A percentile compares a stretch with the other conserved stretches of the same genome.
phyloP scores from a whole-genome alignment of 1,140 invertebrate genomes.

The Habropoda laboriosa region DNA sequence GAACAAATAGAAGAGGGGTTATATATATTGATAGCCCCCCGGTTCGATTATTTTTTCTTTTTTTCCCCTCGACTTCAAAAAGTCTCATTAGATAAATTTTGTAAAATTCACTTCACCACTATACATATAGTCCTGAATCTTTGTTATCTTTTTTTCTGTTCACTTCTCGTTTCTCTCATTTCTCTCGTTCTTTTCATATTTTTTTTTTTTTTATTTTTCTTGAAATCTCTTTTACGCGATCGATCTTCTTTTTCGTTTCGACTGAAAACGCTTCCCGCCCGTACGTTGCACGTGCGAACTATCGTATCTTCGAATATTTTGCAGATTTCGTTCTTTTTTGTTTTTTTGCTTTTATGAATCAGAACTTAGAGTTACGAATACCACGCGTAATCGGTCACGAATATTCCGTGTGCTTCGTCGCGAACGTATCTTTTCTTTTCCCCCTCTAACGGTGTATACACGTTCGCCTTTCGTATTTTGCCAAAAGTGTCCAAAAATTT shows the following conservation, averaged over 20 bases:
- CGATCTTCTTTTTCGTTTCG: slow-evolving; percentile 34
- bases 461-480: background rate
- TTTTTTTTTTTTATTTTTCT: background rate
- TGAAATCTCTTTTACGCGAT: slow-evolving; percentile 32
- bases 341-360: background rate
- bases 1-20: background rate
- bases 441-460: background rate
- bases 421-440: background rate
- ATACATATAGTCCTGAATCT: slow-evolving; percentile 4
- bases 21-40: too few species aligned
- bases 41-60: slow-evolving; percentile 1
- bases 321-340: background rate
- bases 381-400: slow-evolving; percentile 38
- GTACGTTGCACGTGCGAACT: slow-evolving; percentile 34
- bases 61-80: too few species aligned
- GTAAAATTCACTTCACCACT: background rate
- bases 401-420: slow-evolving; percentile 13
- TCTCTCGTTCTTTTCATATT: background rate
- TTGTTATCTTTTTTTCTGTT: background rate
- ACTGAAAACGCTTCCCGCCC: slow-evolving; percentile 24
- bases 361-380: slow-evolving; percentile 18
- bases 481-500: background rate
- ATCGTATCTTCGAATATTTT: slow-evolving; percentile 1
- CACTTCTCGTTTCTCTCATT: too few species aligned
- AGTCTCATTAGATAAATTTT: slow-evolving; percentile 22